Evolutionary conservation across 2,113 vertebrate genomes (phyloP).

Genomic region (Scolopax mira): DNA sequence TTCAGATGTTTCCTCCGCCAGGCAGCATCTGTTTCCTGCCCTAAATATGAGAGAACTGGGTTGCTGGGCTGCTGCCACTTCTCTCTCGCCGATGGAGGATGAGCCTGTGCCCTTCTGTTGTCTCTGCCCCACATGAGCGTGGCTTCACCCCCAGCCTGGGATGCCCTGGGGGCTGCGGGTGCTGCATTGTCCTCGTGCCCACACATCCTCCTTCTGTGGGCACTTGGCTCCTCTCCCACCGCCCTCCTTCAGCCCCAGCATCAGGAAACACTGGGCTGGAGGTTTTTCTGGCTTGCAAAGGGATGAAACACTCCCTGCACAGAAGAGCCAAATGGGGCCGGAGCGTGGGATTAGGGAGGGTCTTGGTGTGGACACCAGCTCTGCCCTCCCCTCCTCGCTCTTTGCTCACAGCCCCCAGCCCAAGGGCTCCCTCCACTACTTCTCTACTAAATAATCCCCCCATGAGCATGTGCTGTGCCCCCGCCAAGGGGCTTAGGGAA

Average conservation of each 20-base stretch:
- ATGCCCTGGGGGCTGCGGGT: rapidly evolving
- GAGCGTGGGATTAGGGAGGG: not conserved
- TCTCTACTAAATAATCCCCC: not conserved
- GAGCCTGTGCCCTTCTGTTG: not conserved
- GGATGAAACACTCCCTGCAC: not conserved
- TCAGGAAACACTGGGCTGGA: not conserved
- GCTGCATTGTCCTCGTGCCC: not conserved
- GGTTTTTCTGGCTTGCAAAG: not conserved
- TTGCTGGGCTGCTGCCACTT: not conserved
- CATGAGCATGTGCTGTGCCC: rapidly evolving
- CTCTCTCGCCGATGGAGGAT: not conserved
- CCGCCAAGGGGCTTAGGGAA: not conserved
- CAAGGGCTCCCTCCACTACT: not conserved
- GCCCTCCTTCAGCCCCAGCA: not conserved
- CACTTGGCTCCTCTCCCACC: not conserved
- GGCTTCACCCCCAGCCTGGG: not conserved
- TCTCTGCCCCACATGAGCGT: rapidly evolving
- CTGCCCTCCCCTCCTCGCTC: not conserved
- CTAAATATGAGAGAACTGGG: not conserved
- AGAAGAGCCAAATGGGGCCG: not conserved
- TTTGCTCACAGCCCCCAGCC: not conserved
- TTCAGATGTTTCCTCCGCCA: constrained; percentile 33
- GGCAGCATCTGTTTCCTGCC: constrained; percentile 70
- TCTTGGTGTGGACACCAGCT: not conserved
- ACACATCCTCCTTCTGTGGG: not conserved